A percentile compares a stretch with the other conserved stretches of the same genome.
These are phyloP conservation scores for Laticauda laticaudata DNA, from an alignment of 2,113 vertebrate species.

Conservation along the genomic window DNA sequence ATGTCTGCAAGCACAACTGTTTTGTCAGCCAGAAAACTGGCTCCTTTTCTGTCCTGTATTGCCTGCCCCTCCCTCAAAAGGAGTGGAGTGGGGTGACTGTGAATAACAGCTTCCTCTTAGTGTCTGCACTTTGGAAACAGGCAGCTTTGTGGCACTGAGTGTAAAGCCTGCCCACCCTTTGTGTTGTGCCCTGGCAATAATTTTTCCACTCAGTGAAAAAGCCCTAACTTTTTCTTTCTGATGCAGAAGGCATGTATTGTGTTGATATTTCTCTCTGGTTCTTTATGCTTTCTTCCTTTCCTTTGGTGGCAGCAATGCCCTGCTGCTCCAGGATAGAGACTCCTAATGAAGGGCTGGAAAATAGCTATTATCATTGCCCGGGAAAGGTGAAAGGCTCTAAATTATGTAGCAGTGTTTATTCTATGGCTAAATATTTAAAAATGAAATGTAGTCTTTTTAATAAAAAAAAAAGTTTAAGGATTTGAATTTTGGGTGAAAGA, in stretches of 20 bases:
- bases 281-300: not conserved
- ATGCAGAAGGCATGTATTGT: slow-evolving; percentile 17
- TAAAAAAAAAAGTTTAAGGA: slow-evolving; percentile 22
- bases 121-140: slow-evolving; percentile 24
- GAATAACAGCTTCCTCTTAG: slow-evolving; percentile 10
- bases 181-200: slow-evolving; percentile 7
- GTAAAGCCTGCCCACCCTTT: slow-evolving; percentile 2
- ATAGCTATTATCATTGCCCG: not conserved
- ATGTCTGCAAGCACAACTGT: not conserved
- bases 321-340: not conserved
- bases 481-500: not conserved
- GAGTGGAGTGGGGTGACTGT: not conserved
- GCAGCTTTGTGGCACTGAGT: not conserved
- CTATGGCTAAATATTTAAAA: slow-evolving; percentile 36
- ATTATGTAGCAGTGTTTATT: slow-evolving; percentile 30
- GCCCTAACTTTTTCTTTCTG: not conserved
- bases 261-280: slow-evolving; percentile 16
- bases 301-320: not conserved
- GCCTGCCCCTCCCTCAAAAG: not conserved
- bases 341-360: not conserved
- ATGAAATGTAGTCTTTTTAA: slow-evolving; percentile 37
- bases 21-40: not conserved
- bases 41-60: not conserved
- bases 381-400: not conserved
- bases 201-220: not conserved